A percentile compares a stretch with the other conserved stretches of the same genome.
Evolutionary conservation across 2,113 vertebrate species (phyloP).

Genomic region (Pagrus major): DNA sequence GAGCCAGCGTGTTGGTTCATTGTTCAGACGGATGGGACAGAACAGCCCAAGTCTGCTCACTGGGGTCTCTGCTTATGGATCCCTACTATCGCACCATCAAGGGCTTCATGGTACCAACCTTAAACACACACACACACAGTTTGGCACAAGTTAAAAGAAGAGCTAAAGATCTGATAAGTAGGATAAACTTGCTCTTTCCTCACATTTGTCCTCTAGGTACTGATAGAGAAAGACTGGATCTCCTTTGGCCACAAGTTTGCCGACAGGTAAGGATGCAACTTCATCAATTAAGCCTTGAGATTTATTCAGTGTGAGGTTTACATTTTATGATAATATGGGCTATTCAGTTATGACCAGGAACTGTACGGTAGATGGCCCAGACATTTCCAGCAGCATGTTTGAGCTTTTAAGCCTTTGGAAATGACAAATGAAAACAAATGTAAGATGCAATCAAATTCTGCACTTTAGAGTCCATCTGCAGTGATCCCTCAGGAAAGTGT

Average conservation of each 20-base stretch:
- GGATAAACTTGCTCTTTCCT: neutral
- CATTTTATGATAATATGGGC: too few species aligned
- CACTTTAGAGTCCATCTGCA: too few species aligned
- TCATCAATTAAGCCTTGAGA: neutral
- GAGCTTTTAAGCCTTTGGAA: too few species aligned
- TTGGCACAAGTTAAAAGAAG: neutral
- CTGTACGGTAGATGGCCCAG: too few species aligned
- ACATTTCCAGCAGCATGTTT: too few species aligned
- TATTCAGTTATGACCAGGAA: too few species aligned
- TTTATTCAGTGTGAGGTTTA: neutral
- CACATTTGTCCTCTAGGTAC: constrained; percentile 84
- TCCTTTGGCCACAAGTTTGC: constrained; percentile 99
- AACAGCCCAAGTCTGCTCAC: constrained; percentile 96
- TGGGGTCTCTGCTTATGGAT: constrained; percentile 93
- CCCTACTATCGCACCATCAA: constrained; percentile 96
- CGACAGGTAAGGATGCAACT: constrained; percentile 88
- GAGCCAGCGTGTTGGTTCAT: constrained; percentile 94
- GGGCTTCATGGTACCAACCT: constrained; percentile 92
- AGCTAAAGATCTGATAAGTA: neutral
- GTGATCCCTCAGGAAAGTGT: too few species aligned
- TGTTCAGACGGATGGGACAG: constrained; percentile 99
- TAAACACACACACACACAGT: neutral
- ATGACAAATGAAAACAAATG: too few species aligned
- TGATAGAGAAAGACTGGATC: constrained; percentile 99
- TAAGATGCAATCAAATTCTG: too few species aligned